phyloP scores from a whole-genome alignment of 2,113 vertebrate species.

The Chiloscyllium plagiosum region DNA sequence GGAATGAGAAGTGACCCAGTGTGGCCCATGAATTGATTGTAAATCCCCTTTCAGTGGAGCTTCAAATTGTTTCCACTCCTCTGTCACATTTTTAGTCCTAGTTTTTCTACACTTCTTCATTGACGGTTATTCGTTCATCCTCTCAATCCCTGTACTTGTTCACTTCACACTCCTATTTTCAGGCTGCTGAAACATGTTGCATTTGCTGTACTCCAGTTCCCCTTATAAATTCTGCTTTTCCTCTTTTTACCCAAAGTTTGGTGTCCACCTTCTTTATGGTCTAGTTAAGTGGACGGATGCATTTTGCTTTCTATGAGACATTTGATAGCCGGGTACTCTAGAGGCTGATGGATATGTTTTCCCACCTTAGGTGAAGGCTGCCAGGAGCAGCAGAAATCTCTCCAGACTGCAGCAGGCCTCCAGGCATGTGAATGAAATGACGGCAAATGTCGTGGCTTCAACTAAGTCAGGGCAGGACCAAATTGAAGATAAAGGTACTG shows the following conservation, averaged over 20 bases:
- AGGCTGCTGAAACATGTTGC: background rate
- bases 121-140: background rate
- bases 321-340: background rate
- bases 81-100: background rate
- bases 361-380: conserved; percentile 78
- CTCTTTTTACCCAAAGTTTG: background rate
- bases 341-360: background rate
- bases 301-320: background rate
- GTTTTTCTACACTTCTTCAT: background rate
- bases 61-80: background rate
- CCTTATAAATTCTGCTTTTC: background rate
- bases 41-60: too few species aligned
- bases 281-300: background rate
- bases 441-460: conserved; percentile 84
- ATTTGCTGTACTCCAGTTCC: background rate
- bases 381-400: conserved; percentile 73
- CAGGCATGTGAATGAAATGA: conserved; percentile 81
- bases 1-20: background rate
- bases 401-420: conserved; percentile 82
- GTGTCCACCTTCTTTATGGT: background rate
- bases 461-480: conserved; percentile 84
- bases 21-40: background rate
- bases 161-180: background rate
- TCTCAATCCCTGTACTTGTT: background rate
- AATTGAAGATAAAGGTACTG: conserved; percentile 78